Evolutionary conservation across 2,113 vertebrate species (phyloP).

Genomic region (Salvator merianae): DNA sequence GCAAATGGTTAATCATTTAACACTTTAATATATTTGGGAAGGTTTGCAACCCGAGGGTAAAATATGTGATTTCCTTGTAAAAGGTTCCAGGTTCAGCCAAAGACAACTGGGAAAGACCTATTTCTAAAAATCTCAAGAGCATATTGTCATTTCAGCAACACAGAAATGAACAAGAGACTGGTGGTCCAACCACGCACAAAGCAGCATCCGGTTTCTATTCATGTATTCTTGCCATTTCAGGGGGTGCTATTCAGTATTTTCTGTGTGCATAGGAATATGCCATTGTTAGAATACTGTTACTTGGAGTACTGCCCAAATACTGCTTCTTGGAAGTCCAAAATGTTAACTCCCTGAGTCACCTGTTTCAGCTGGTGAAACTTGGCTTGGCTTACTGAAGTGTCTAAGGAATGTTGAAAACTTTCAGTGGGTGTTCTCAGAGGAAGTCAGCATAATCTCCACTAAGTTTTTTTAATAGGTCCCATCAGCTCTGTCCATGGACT

Average conservation of each 20-base stretch:
- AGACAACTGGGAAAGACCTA: not conserved
- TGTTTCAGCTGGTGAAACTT: not conserved
- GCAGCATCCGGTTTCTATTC: not conserved
- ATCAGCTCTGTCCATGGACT: too few species aligned
- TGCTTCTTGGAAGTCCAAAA: not conserved
- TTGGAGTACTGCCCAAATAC: not conserved
- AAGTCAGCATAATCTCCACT: too few species aligned
- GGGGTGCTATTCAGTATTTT: not conserved
- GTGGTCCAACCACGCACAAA: not conserved
- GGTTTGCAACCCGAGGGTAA: not conserved
- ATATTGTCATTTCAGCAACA: not conserved
- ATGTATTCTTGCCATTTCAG: not conserved
- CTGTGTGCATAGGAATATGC: not conserved
- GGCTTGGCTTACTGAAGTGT: not conserved
- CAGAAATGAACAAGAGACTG: not conserved
- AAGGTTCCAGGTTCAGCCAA: not conserved
- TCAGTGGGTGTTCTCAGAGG: too few species aligned
- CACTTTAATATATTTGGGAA: not conserved
- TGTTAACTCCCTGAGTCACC: not conserved
- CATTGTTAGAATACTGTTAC: not conserved
- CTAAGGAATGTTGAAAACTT: not conserved
- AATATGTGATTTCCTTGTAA: not conserved
- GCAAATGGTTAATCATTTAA: not conserved
- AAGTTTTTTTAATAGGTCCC: too few species aligned
- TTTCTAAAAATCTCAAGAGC: not conserved